Base-by-base conservation (phyloP, 2,797 vertebrate species). In the Eulemur rubriventer region DNA sequence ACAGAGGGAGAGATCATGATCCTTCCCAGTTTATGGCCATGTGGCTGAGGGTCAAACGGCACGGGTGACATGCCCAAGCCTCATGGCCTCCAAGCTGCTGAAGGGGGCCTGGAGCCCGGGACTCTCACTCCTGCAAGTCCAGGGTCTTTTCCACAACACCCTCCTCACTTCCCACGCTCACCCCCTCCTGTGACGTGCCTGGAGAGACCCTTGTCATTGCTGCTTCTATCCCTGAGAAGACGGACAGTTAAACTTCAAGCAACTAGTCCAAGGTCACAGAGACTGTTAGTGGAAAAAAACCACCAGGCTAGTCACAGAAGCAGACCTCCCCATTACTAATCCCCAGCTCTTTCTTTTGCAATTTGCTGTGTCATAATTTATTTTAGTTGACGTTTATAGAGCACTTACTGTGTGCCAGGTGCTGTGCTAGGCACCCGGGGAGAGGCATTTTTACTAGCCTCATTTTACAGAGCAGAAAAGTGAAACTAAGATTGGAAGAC, bases 81-180 rank as follows among this genome's bases (percentile, higher is more conserved):
- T 57, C 41, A 35, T 22, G 24, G 55, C 8, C 26, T 14, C 35
- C 10, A 2, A 50, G 2, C 38, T 59, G 76, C 65, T 41, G 35
- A 55, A 76, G 24, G 8, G 41, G 35, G 30, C 33, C 4, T 1
- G 7, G n/a, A 22, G 28, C n/a, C 33, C 24, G 9, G 35, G 4
- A 14, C 0, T 69, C 41, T 46, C 28, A 0, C 13, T 75, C 46
- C 76, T 10, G 3, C 0, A 1, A 28, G 69, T 11, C 48, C 13
- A 48, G 7, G 4, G 26, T 7, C 50, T 50, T 57, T 75, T 3
- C 75, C 33, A 26, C 0, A 8, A 12, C 30, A 17, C 61, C 83
- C 28, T 46, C 14, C 20, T 48, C 18, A 9, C 70, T 63, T 61
- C 55, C 33, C 55, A 22, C n/a, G 7, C 59, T 85, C 13, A 2